Evolutionary conservation across 1,140 invertebrate genomes (phyloP), one percentile per base, ranked within the genome.

Genomic region (Drosophila repletoides): DNA sequence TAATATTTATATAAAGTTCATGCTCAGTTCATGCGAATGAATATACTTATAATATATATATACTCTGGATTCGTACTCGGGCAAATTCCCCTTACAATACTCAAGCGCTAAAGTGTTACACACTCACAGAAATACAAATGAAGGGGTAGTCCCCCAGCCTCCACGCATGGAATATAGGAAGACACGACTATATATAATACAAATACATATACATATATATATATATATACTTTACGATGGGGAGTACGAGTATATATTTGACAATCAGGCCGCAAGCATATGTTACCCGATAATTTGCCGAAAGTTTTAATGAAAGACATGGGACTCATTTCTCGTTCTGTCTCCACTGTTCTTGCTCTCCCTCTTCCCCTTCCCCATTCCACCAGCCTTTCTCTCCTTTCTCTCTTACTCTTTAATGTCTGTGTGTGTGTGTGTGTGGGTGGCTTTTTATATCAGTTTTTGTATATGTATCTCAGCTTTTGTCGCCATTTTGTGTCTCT

Each of bases 261-360:
- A 87, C 75, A 86, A 86, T 87, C 80, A 80, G 79, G 84, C 86
- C 79, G 72, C 87, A 84, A 89, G 83, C 88, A 89, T 89, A 89
- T 89, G 88, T 89, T 89, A 89, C 88, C 88, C 88, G 88, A 89
- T 89, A 89, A 89, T 89, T 89, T 89, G 88, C 87, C 88, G 88
- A 89, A 89, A 89, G 88, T 89, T 89, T 89, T 89, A 89, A 89
- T 89, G 88, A 89, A 89, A 88, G 88, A 83, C 88, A 88, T 89
- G 88, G 88, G 88, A 89, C 76, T 87, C 88, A 89, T 89, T 89
- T 88, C 83, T 84, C 79, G 70, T 71, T 38, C 36, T 51, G 49
- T 56, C 49, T 69, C 59, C 59, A 55, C 64, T 49, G 46, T 24
- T 22, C 9, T 38, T 43, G 17, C 29, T 26, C 4, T 4, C 29